A percentile compares a stretch with the other conserved stretches of the same genome.
Evolutionary conservation across 2,113 vertebrate species (phyloP).

Genomic region (Marmota monax): DNA sequence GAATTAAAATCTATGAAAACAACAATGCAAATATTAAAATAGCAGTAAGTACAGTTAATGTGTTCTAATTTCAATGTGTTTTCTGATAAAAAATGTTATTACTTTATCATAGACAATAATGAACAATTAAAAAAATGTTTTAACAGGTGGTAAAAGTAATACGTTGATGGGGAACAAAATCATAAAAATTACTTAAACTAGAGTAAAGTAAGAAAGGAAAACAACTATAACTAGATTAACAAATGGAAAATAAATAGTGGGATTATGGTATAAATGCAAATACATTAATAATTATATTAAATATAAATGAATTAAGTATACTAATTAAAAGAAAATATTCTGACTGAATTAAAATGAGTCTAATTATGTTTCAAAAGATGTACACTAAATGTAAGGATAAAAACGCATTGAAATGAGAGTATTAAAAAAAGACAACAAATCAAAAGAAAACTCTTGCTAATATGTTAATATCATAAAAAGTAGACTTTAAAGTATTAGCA

Average conservation of each 20-base stretch:
- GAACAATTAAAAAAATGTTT: background rate
- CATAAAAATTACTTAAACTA: background rate
- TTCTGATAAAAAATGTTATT: background rate
- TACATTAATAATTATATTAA: background rate
- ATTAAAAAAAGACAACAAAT: background rate
- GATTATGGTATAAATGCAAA: background rate
- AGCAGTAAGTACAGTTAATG: background rate
- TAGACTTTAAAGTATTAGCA: background rate
- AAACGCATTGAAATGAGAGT: background rate
- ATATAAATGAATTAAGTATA: background rate
- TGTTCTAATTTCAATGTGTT: background rate
- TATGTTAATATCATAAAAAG: background rate
- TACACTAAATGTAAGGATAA: background rate
- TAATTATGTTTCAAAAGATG: background rate
- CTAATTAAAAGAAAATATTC: background rate
- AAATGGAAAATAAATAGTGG: background rate
- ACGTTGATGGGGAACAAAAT: background rate
- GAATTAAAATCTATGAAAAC: slow-evolving; percentile 3
- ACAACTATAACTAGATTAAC: background rate
- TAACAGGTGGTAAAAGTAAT: background rate
- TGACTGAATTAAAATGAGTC: background rate
- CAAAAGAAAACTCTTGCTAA: background rate
- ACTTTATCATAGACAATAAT: background rate
- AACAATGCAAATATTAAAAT: background rate
- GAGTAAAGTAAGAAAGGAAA: background rate